Evolutionary conservation across 2,797 vertebrate species (phyloP).

Genomic region (Hemibagrus guttatus): DNA sequence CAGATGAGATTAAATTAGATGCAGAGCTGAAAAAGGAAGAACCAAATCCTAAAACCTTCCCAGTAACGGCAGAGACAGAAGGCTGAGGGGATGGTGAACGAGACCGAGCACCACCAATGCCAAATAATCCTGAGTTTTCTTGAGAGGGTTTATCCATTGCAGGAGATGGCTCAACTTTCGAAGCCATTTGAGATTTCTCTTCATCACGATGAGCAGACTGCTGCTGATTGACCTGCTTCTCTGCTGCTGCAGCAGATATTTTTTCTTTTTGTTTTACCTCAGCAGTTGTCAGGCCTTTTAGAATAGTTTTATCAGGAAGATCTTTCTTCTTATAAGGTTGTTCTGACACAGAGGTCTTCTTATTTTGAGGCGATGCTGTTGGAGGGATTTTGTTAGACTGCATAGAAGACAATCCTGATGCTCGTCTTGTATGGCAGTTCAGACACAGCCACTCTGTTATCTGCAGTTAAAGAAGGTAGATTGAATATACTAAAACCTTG

Average conservation of each 20-base stretch:
- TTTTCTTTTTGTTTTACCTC: conserved; percentile 12
- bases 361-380: conserved; percentile 61
- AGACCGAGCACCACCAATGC: conserved; percentile 56
- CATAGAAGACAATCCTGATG: conserved; percentile 60
- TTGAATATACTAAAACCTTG: neutral
- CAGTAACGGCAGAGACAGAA: conserved; percentile 71
- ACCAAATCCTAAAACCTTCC: conserved; percentile 89
- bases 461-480: conserved; percentile 21
- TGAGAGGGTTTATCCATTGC: conserved; percentile 60
- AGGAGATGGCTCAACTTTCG: neutral
- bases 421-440: conserved; percentile 91
- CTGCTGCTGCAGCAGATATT: neutral
- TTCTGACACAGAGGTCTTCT: conserved; percentile 61
- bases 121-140: conserved; percentile 55
- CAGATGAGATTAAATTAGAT: conserved; percentile 88
- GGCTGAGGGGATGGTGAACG: conserved; percentile 78
- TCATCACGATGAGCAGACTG: neutral
- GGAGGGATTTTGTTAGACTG: conserved; percentile 62
- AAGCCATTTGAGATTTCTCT: conserved; percentile 8
- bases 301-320: conserved; percentile 25
- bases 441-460: conserved; percentile 90
- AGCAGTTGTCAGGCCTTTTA: conserved; percentile 46
- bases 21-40: conserved; percentile 94
- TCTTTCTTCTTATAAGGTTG: conserved; percentile 39
- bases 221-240: conserved; percentile 18